Conservation (phyloP, 2,888 invertebrate species). For the Autographa gamma region DNA sequence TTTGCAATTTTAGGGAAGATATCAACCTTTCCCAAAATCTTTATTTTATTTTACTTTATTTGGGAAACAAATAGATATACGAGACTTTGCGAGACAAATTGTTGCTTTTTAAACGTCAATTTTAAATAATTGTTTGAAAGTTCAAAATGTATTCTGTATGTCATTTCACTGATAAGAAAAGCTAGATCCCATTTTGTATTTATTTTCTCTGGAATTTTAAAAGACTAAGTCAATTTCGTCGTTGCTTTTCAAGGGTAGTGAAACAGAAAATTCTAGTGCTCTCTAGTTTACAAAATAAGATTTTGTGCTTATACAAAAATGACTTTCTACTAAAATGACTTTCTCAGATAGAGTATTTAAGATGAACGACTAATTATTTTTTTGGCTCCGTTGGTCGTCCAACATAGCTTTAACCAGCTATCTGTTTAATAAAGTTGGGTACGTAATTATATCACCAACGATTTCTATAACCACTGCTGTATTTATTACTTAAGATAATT, state of each 20-base stretch:
- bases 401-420: too few relatives aligned
- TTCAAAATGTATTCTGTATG: neutral
- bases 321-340: neutral
- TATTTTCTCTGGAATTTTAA: neutral
- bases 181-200: neutral
- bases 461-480: too few relatives aligned
- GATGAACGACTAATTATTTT: neutral
- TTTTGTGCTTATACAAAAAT: neutral
- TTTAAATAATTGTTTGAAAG: neutral
- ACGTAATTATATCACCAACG: too few relatives aligned
- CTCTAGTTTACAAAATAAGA: neutral
- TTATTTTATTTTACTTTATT: too few relatives aligned
- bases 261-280: neutral
- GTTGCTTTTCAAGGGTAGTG: neutral
- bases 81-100: too few relatives aligned
- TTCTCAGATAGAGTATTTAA: neutral
- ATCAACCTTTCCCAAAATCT: too few relatives aligned
- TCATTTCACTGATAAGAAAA: neutral
- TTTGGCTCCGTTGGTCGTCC: too few relatives aligned
- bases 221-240: neutral
- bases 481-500: too few relatives aligned
- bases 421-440: too few relatives aligned
- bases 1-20: too few relatives aligned
- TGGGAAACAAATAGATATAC: too few relatives aligned
- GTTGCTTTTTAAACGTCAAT: neutral